Percentiles rank a stretch among this genome's conserved stretches.
phyloP scores from a whole-genome alignment of 2,113 vertebrate genomes.

The Lonchura striata region DNA sequence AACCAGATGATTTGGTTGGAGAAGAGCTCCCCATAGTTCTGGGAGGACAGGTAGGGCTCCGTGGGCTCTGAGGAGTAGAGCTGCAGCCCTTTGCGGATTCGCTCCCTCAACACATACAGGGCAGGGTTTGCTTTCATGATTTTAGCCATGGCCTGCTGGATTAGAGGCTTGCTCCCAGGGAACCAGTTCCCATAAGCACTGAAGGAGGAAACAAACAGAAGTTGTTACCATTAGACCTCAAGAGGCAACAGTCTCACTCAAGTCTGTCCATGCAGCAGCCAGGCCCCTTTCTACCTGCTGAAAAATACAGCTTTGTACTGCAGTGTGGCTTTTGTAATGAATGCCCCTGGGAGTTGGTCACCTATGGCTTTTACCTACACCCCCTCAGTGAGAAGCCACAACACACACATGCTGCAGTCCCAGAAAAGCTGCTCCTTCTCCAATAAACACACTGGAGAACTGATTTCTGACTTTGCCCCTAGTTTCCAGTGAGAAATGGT shows the following conservation, averaged over 20 bases:
- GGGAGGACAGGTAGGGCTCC: constrained; percentile 96
- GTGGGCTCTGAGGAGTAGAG: constrained; percentile 98
- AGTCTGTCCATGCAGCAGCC: neutral
- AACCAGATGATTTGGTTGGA: constrained; percentile 99
- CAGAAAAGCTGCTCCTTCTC: neutral
- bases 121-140: constrained; percentile 99
- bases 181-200: constrained; percentile 99
- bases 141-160: constrained; percentile 99
- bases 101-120: constrained; percentile 93
- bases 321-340: rapidly evolving
- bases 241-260: neutral
- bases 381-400: neutral
- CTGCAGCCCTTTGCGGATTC: constrained; percentile 96
- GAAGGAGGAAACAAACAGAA: neutral
- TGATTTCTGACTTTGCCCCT: neutral
- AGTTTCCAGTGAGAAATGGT: neutral
- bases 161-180: constrained; percentile 95
- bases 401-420: neutral
- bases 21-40: constrained; percentile 99
- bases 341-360: neutral
- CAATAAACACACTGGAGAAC: neutral
- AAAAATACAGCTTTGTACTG: neutral
- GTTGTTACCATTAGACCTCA: neutral
- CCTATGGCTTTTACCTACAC: neutral
- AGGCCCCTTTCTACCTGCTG: neutral